Base-by-base conservation (phyloP, 2,888 invertebrate species). In the Cremastobaeus sp. region DNA sequence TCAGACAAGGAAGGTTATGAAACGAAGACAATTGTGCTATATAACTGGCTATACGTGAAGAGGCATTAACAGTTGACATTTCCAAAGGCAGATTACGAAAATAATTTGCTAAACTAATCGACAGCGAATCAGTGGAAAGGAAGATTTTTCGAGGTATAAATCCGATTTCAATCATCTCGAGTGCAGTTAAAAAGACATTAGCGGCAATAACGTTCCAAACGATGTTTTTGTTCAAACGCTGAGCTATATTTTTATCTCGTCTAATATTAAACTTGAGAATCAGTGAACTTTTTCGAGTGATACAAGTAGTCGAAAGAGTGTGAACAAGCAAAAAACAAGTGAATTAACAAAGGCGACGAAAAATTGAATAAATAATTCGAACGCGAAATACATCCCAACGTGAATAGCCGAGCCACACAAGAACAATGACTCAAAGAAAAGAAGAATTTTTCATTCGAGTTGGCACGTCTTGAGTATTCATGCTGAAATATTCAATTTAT, bases 401-500 rank as follows among this genome's bases (percentile, higher is more conserved):
- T 34, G 48, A 68, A 68, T 68, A 59, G 59, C 52, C 41, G 52
- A 41, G 34, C 11, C n/a, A 15, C 20, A n/a, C 20, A 11, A 50
- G 60, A 60, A 59, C 54, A 60, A 54, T 48, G 59, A 60, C 12
- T 59, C 30, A 32, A 55, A 41, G 17, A 54, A 60, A 60, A 32
- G n/a, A 41, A 15, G 55, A 30, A 48, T 60, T 60, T 65, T 66
- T 66, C 47, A 66, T 72, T 35, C 45, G 35, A 45, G 25, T 65
- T 65, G 72, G 72, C 72, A 54, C 65, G 54, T 21, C 34, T 30
- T 50, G 20, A 12, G 39, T 54, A 30, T 55, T 59, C 48, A 54
- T 43, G 60, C 55, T 60, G 50, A 60, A 60, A 72, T 39, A 66
- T 66, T 65, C 50, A 71, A 71, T 71, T 71, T 71, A 52, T 52